Evolutionary conservation across 2,113 vertebrate species (phyloP).

Genomic region (Clarias magur): DNA sequence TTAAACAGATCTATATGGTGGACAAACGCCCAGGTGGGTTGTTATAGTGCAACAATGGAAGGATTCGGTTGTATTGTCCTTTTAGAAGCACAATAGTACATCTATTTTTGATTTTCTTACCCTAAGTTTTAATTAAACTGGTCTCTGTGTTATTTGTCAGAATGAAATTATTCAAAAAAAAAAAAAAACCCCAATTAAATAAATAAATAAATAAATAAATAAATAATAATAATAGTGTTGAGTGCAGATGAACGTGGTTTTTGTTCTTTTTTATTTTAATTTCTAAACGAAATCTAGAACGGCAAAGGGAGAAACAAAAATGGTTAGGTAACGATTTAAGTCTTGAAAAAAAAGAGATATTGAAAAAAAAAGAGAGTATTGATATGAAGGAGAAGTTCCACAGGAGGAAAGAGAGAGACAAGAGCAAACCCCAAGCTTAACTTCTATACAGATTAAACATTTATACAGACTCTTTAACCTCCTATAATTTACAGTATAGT

Average conservation of each 20-base stretch:
- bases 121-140: constrained; percentile 6
- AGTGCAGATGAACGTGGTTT: background rate
- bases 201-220: too few relatives aligned
- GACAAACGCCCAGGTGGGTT: constrained; percentile 1
- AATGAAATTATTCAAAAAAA: background rate
- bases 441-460: background rate
- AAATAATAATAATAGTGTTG: background rate
- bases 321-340: background rate
- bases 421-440: background rate
- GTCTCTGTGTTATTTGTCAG: background rate
- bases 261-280: background rate
- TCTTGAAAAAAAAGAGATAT: background rate
- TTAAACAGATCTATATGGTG: constrained; percentile 46
- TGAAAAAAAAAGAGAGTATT: background rate
- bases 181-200: background rate
- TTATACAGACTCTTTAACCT: background rate
- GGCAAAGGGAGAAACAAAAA: background rate
- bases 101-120: constrained; percentile 19
- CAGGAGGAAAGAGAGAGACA: constrained; percentile 2
- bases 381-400: constrained; percentile 6
- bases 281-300: background rate
- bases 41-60: background rate
- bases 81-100: constrained; percentile 25
- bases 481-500: background rate
- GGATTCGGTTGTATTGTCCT: constrained; percentile 21